A percentile compares a stretch with the other conserved stretches of the same genome.
These are phyloP conservation scores for Podocnemis expansa DNA, from an alignment of 2,113 vertebrate species.

Conservation along the genomic window DNA sequence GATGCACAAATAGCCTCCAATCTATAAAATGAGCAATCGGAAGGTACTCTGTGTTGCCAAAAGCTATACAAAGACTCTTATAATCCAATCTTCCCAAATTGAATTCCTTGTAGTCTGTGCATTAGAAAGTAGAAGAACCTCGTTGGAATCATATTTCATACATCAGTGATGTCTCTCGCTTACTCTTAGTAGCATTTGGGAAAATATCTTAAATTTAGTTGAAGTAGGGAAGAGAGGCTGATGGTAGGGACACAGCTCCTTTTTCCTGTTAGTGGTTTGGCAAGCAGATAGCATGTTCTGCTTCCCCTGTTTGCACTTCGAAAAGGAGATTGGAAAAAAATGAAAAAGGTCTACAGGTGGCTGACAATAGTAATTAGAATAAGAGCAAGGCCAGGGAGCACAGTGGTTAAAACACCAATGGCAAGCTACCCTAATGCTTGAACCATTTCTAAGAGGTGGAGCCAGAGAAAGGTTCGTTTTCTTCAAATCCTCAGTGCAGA, in stretches of 20 bases:
- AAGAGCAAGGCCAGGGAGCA: too few relatives aligned
- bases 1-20: neutral
- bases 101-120: neutral
- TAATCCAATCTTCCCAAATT: neutral
- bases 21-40: neutral
- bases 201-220: neutral
- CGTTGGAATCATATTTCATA: neutral
- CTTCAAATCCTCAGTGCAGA: too few relatives aligned
- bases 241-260: neutral
- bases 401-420: neutral
- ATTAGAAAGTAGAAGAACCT: neutral
- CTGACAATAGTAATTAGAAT: neutral
- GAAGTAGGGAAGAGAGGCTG: neutral
- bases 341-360: neutral
- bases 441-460: too few relatives aligned
- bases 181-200: neutral
- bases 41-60: neutral
- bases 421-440: neutral
- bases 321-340: neutral
- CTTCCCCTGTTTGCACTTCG: neutral
- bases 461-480: too few relatives aligned
- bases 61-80: neutral
- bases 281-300: too few relatives aligned
- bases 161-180: neutral
- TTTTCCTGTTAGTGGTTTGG: neutral